phyloP scores from a whole-genome alignment of 2,113 vertebrate genomes.

The Bufo bufo region DNA sequence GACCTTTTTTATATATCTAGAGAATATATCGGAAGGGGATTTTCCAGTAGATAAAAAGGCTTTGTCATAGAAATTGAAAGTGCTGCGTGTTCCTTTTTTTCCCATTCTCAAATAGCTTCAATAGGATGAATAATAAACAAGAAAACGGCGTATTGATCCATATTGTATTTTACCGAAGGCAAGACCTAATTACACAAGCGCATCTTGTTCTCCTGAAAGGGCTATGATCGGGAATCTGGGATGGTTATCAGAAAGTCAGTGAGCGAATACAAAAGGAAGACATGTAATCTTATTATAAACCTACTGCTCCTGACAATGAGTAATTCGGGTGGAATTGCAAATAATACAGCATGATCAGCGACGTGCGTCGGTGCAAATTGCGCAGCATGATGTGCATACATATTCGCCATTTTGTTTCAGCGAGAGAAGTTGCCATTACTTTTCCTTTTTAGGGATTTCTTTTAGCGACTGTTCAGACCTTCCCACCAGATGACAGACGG shows the following conservation, averaged over 20 bases:
- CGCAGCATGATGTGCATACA: too few species aligned
- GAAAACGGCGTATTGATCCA: slow-evolving; percentile 4
- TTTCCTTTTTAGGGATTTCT: not conserved
- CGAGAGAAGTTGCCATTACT: not conserved
- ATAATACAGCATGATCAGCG: not conserved
- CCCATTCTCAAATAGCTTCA: not conserved
- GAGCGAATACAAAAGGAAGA: not conserved
- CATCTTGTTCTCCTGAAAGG: not conserved
- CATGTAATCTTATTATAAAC: slow-evolving; percentile 11
- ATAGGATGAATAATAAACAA: slow-evolving; percentile 21
- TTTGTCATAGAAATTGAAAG: not conserved
- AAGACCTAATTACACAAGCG: not conserved
- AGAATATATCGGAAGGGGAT: not conserved
- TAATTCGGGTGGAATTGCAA: not conserved
- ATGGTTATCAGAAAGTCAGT: not conserved
- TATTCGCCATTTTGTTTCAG: not conserved
- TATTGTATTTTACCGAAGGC: slow-evolving; percentile 26
- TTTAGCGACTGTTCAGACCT: not conserved
- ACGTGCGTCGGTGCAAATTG: not conserved
- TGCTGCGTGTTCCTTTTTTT: not conserved
- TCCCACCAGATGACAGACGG: not conserved
- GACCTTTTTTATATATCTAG: too few species aligned
- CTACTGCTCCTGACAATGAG: not conserved
- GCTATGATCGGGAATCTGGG: not conserved
- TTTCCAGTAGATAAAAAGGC: not conserved